Evolutionary conservation across 2,888 invertebrate species (phyloP).

Genomic region (Yponomeuta sedellus): DNA sequence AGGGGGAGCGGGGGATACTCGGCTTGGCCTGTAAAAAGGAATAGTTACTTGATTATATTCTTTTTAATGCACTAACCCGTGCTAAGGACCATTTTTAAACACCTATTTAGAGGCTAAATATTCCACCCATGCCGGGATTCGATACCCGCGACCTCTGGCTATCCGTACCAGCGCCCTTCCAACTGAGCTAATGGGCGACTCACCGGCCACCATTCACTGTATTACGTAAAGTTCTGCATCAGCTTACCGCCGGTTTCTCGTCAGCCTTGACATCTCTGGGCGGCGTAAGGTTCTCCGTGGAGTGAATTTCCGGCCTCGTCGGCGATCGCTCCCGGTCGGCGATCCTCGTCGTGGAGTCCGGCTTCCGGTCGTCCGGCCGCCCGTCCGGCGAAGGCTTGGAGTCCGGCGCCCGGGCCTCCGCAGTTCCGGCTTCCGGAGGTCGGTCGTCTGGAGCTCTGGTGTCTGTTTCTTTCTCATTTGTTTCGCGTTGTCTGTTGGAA

Average conservation of each 20-base stretch:
- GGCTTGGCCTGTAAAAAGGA: background rate
- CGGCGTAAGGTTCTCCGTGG: background rate
- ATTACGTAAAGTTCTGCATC: too few relatives aligned
- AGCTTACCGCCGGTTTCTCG: background rate
- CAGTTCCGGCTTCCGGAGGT: background rate
- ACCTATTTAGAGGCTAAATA: too few relatives aligned
- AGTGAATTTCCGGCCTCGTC: background rate
- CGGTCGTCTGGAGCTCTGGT: background rate
- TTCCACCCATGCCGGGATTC: too few relatives aligned
- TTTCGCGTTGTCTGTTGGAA: background rate
- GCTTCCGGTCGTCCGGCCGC: background rate
- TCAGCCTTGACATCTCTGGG: conserved; percentile 3
- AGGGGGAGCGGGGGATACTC: conserved; percentile 20
- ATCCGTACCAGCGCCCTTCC: too few relatives aligned
- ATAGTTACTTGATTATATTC: too few relatives aligned
- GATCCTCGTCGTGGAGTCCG: background rate
- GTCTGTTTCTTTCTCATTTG: background rate
- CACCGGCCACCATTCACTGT: too few relatives aligned
- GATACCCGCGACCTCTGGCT: too few relatives aligned
- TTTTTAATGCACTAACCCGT: too few relatives aligned
- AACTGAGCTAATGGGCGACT: too few relatives aligned
- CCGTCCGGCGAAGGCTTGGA: background rate
- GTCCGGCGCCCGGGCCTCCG: background rate
- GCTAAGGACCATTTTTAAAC: too few relatives aligned
- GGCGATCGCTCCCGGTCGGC: conserved; percentile 6